A percentile compares a stretch with the other conserved stretches of the same genome.
These are phyloP conservation scores for Sarcoramphus papa DNA, from an alignment of 2,797 vertebrate genomes.

Conservation along the genomic window DNA sequence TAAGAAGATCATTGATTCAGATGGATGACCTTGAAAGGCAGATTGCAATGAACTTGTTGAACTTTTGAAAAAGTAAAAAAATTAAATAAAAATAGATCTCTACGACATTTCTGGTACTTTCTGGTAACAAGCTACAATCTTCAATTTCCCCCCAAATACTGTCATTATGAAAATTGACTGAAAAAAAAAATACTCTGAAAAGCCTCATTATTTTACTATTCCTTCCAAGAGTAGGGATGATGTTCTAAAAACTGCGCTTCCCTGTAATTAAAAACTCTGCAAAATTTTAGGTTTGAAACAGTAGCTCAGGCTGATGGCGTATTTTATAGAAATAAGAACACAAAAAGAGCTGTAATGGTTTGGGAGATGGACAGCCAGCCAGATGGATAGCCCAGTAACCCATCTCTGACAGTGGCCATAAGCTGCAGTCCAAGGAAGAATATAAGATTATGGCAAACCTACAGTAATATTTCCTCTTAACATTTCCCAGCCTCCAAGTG, in stretches of 20 bases:
- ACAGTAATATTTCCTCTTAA: background rate
- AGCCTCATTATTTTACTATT: conserved; percentile 33
- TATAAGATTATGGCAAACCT: background rate
- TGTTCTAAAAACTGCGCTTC: conserved; percentile 40
- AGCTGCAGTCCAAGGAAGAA: background rate
- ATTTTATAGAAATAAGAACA: conserved; percentile 28
- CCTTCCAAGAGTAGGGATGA: conserved; percentile 46
- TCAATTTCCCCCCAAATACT: conserved; percentile 34
- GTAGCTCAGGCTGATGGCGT: background rate
- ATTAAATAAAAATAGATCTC: conserved; percentile 19
- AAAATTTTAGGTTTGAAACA: conserved; percentile 59
- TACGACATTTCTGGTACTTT: conserved; percentile 38
- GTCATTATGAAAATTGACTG: conserved; percentile 36
- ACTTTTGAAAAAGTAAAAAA: conserved; percentile 39
- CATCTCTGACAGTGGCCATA: background rate
- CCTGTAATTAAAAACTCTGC: conserved; percentile 55
- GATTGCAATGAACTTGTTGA: conserved; percentile 60
- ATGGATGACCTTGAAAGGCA: conserved; percentile 60
- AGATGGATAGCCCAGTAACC: background rate
- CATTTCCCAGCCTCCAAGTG: background rate
- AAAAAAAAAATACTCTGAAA: conserved; percentile 17
- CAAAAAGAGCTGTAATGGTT: background rate
- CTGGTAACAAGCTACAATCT: conserved; percentile 23
- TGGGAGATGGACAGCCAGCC: background rate
- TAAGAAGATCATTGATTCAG: conserved; percentile 66